Conservation (phyloP, 2,888 invertebrate genomes). For the Abscondita cerata region DNA sequence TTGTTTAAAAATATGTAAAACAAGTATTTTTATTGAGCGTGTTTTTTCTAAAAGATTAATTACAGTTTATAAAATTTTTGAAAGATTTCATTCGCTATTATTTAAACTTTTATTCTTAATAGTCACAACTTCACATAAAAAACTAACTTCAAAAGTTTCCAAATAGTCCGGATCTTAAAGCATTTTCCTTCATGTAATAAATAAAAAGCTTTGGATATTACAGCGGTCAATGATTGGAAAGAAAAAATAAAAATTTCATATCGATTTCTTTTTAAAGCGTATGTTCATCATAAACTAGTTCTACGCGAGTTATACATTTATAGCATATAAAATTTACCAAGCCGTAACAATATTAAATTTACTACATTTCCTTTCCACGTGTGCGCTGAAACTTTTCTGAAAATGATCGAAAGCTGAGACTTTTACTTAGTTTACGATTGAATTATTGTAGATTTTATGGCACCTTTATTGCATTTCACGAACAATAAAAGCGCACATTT, state of each 20-base stretch:
- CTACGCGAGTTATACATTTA: conserved; percentile 16
- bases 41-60: no score
- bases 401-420: conserved; percentile 22
- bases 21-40: background rate
- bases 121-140: background rate
- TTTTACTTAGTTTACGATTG: conserved; percentile 26
- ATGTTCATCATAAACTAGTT: conserved; percentile 17
- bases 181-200: background rate
- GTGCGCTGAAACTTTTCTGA: conserved; percentile 20
- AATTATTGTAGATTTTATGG: conserved; percentile 27
- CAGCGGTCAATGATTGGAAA: background rate
- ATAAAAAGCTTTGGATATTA: background rate
- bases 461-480: conserved; percentile 21
- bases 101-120: background rate
- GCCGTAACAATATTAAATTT: conserved; percentile 25
- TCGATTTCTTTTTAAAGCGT: conserved; percentile 2
- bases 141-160: conserved; percentile 3
- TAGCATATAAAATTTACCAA: conserved; percentile 19
- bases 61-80: no score
- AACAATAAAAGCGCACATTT: conserved; percentile 15
- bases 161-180: no score
- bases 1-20: no score
- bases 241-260: background rate
- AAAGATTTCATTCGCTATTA: no score
- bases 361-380: conserved; percentile 25